Base-by-base conservation (phyloP, 2,888 invertebrate genomes). In the Prionchulus punctatus region DNA sequence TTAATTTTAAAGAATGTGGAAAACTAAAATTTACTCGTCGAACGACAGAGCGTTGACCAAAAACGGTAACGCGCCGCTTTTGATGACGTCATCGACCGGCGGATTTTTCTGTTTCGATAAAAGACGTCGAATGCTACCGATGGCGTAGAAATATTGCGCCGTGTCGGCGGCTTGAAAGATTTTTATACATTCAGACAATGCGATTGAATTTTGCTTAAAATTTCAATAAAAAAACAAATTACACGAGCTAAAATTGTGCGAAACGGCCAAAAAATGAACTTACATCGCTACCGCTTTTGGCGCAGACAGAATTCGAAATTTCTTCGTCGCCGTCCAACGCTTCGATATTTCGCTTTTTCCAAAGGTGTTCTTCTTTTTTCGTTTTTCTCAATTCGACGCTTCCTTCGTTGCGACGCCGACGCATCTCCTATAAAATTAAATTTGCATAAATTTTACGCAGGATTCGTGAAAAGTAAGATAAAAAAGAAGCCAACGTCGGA, bases 371-470 rank as follows among this genome's bases (percentile, higher is more conserved):
- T 72, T 94, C 91, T 63, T 92, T 85, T 57, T 85, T 85, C 23
- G 86, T 84, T 75, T 94, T 94, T 21, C 96, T 80, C 31, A 98
- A 77, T 63, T 92, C 87, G 1, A 96, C 82, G 1, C 85, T 85
- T 50, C 86, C 82, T 72, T 92, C 91, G 58, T 81, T 85, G 56
- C 96, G 80, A 62, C 90, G 82, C 61, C 89, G 80, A 52, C 94
- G 82, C 71, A 91, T 82, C 64, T 89, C 88, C 87, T 87, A 48
- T 55, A 58, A 60, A 36, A 36, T 12, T 36, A 36, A 4, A 21
- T 21, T 4, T 21, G 47, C 4, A 15, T 47, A 21, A 27, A 50
- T 45, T 45, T n/a, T 45, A 45, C 45, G 23, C 12, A 45, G 23
- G 23, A n/a, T 45, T 12, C 45, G 12, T 7, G 18, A 36, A 36